phyloP scores from a whole-genome alignment of 1,140 invertebrate species.

The Sinella curviseta region DNA sequence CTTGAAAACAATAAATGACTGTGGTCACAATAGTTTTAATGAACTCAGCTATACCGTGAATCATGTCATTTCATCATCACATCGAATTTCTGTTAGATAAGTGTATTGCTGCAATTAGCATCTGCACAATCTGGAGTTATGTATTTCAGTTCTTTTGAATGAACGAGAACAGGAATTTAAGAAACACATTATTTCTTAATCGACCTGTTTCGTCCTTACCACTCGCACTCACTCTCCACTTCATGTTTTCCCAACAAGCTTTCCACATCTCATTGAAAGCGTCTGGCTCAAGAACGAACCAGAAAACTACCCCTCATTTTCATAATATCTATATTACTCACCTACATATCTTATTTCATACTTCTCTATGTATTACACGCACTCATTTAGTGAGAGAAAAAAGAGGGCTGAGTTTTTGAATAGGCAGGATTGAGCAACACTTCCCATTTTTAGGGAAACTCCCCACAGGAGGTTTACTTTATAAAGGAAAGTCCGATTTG shows the following conservation, averaged over 20 bases:
- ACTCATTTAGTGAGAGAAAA: too few species aligned
- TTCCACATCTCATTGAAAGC: background rate
- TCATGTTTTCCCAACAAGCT: background rate
- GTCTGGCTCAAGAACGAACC: too few species aligned
- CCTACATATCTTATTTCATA: too few species aligned
- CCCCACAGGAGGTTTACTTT: constrained; percentile 20
- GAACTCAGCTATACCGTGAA: background rate
- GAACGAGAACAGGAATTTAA: background rate
- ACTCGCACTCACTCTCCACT: too few species aligned
- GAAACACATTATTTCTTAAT: constrained; percentile 4
- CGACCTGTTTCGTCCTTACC: background rate
- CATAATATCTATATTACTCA: too few species aligned
- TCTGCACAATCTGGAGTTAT: too few species aligned
- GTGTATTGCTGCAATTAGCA: background rate
- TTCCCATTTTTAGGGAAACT: constrained; percentile 23
- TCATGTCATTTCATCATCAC: background rate
- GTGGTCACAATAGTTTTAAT: background rate
- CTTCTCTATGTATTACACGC: too few species aligned
- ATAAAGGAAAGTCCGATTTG: too few species aligned
- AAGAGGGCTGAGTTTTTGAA: constrained; percentile 12
- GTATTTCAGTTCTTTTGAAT: too few species aligned
- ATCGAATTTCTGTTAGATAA: background rate
- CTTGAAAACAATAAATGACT: background rate
- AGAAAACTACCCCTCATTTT: background rate
- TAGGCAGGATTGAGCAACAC: constrained; percentile 16